phyloP scores from a whole-genome alignment of 2,797 vertebrate genomes.

The Tamandua tetradactyla region DNA sequence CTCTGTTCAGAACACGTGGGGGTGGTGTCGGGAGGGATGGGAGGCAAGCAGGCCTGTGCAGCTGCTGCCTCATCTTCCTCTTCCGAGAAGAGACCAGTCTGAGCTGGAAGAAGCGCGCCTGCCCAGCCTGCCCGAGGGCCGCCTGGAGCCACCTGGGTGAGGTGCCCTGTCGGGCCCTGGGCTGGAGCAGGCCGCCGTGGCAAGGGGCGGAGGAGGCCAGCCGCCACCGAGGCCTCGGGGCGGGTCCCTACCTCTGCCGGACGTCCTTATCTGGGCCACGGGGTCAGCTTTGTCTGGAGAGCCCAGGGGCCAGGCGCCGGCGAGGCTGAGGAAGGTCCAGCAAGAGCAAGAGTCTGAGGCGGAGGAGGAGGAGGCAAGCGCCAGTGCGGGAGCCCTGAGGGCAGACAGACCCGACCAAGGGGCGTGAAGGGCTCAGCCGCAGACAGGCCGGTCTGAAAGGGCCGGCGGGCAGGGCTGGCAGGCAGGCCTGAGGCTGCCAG shows the following conservation, averaged over 20 bases:
- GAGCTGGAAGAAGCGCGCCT: slow-evolving; percentile 77
- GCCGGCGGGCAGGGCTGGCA: slow-evolving; percentile 69
- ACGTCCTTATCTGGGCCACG: slow-evolving; percentile 83
- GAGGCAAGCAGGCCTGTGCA: slow-evolving; percentile 73
- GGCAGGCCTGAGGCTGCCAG: slow-evolving; percentile 76
- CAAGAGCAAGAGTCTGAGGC: slow-evolving; percentile 83
- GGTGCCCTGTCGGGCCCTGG: slow-evolving; percentile 80
- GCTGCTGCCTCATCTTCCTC: slow-evolving; percentile 79
- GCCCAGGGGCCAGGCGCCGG: slow-evolving; percentile 82
- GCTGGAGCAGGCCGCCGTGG: slow-evolving; percentile 74
- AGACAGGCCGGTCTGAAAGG: slow-evolving; percentile 68
- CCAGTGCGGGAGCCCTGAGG: slow-evolving; percentile 82
- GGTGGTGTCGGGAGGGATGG: slow-evolving; percentile 75
- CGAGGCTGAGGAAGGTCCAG: slow-evolving; percentile 83
- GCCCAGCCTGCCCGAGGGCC: slow-evolving; percentile 77
- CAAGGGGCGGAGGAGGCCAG: slow-evolving; percentile 80
- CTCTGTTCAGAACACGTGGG: slow-evolving; percentile 77
- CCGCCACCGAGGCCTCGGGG: slow-evolving; percentile 79
- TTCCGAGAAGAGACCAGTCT: slow-evolving; percentile 81
- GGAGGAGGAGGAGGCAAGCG: slow-evolving; percentile 81
- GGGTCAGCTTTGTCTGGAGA: slow-evolving; percentile 84
- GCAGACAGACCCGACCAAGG: slow-evolving; percentile 82
- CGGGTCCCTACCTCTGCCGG: slow-evolving; percentile 83
- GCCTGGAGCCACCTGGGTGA: slow-evolving; percentile 77
- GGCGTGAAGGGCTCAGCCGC: slow-evolving; percentile 79